These are phyloP conservation scores for Cephus runcator DNA, from an alignment of 2,888 invertebrate species.

Conservation along the genomic window DNA sequence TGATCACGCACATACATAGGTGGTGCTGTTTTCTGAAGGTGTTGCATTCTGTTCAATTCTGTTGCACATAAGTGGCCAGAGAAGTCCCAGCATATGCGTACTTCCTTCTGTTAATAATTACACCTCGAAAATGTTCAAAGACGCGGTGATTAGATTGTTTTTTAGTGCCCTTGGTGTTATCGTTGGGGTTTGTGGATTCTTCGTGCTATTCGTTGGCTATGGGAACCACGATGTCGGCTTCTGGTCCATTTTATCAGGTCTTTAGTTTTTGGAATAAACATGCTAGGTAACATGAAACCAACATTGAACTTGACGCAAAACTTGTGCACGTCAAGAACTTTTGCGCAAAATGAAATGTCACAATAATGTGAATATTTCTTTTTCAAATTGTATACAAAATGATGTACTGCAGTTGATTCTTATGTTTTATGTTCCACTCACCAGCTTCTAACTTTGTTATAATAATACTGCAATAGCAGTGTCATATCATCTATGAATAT, in stretches of 20 bases:
- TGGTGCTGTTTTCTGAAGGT: neutral
- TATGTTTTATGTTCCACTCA: neutral
- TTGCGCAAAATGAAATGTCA: neutral
- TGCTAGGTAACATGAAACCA: neutral
- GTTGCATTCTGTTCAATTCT: neutral
- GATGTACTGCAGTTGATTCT: neutral
- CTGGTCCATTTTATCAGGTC: conserved; percentile 47
- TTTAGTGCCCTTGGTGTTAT: conserved; percentile 37
- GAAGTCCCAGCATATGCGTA: neutral
- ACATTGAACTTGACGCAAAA: neutral
- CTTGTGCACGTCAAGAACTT: neutral
- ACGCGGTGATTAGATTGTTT: conserved; percentile 26
- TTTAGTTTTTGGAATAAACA: neutral
- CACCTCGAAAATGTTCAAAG: conserved; percentile 35
- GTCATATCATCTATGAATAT: neutral
- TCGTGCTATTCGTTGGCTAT: conserved; percentile 36
- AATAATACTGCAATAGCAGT: neutral
- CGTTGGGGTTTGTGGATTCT: conserved; percentile 34
- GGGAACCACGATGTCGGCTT: conserved; percentile 42
- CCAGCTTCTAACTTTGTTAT: neutral
- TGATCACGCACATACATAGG: neutral
- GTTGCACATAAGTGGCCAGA: neutral
- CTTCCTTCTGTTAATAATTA: neutral
- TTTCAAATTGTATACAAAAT: neutral
- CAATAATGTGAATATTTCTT: neutral